A percentile compares a stretch with the other conserved stretches of the same genome.
Evolutionary conservation across 2,797 vertebrate genomes (phyloP).

Genomic region (Pseudochirops cupreus): DNA sequence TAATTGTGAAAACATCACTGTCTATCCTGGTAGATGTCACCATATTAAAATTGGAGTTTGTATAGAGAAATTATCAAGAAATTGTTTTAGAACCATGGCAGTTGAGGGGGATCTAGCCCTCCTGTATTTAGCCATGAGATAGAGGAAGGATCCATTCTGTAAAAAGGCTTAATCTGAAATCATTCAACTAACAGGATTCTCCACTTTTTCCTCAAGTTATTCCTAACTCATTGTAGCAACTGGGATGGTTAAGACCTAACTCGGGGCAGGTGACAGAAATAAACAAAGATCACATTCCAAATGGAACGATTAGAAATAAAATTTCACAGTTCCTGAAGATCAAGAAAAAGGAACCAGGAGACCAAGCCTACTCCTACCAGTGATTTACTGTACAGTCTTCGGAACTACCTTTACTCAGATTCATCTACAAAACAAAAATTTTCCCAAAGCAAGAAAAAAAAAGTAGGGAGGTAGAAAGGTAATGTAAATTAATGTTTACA

Average conservation of each 20-base stretch:
- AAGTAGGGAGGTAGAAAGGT: not conserved
- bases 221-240: slow-evolving; percentile 26
- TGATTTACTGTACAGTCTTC: not conserved
- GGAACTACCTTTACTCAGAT: not conserved
- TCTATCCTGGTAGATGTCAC: slow-evolving; percentile 53
- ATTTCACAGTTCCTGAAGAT: not conserved
- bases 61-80: slow-evolving; percentile 20
- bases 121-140: not conserved
- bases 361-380: slow-evolving; percentile 2
- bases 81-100: slow-evolving; percentile 10
- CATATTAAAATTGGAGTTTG: slow-evolving; percentile 30
- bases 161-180: slow-evolving; percentile 43
- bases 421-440: not conserved
- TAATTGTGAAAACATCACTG: slow-evolving; percentile 51
- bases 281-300: slow-evolving; percentile 40
- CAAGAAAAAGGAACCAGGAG: slow-evolving; percentile 41
- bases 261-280: not conserved
- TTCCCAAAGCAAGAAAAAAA: not conserved
- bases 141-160: slow-evolving; percentile 37
- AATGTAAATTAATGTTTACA: not conserved
- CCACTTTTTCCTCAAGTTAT: not conserved
- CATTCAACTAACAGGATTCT: slow-evolving; percentile 43
- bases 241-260: slow-evolving; percentile 6
- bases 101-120: slow-evolving; percentile 23
- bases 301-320: not conserved